A percentile compares a stretch with the other conserved stretches of the same genome.
phyloP scores from a whole-genome alignment of 92 coral and sea anemone genomes.

The Anthopleura xanthogrammica region DNA sequence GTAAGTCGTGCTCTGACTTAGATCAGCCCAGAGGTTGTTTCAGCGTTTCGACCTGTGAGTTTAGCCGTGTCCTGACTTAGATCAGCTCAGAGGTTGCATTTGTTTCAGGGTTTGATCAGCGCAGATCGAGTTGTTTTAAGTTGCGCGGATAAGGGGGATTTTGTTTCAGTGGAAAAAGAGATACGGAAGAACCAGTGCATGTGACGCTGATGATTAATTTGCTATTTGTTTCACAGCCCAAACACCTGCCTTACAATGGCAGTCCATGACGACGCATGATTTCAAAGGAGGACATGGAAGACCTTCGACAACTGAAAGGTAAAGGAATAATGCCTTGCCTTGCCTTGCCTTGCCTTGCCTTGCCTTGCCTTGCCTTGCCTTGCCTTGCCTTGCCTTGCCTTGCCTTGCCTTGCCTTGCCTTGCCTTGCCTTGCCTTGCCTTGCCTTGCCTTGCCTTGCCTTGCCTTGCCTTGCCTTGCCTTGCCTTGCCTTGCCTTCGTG shows the following conservation, averaged over 20 bases:
- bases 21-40: not conserved
- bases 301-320: constrained; percentile 93
- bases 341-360: not conserved
- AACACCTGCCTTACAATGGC: constrained; percentile 85
- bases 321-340: not conserved
- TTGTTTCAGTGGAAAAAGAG: too few species aligned
- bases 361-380: not conserved
- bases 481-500: too few species aligned
- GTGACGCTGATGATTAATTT: not conserved
- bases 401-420: not conserved
- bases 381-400: too few species aligned
- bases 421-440: not conserved
- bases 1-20: too few species aligned
- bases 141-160: too few species aligned
- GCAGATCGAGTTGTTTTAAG: too few species aligned
- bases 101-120: not conserved
- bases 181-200: too few species aligned
- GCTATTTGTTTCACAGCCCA: constrained; percentile 42
- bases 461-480: too few species aligned
- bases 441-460: not conserved
- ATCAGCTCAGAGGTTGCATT: too few species aligned
- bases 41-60: not conserved
- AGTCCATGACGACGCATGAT: constrained; percentile 87
- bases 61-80: not conserved
- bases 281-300: constrained; percentile 82